Conservation (phyloP, 2,113 vertebrate genomes). For the Halcyon senegalensis region DNA sequence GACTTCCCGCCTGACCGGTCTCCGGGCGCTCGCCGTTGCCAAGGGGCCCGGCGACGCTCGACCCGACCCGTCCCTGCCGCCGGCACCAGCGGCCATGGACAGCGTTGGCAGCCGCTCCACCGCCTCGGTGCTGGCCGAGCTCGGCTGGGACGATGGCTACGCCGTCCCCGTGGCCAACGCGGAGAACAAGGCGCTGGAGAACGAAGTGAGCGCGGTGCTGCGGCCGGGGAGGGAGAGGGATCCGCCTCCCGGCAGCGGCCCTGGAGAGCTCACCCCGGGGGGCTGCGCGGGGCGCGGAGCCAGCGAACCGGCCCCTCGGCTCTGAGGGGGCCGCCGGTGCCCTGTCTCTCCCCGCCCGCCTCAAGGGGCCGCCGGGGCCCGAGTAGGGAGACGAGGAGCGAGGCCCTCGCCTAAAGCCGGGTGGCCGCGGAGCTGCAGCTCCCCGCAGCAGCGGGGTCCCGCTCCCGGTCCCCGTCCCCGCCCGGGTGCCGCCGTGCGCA, state of each 20-base stretch:
- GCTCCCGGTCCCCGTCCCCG: background rate
- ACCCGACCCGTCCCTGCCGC: background rate
- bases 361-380: background rate
- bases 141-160: slow-evolving; percentile 83
- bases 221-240: background rate
- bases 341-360: no score
- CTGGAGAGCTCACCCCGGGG: background rate
- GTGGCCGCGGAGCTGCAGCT: no score
- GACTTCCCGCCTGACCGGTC: slow-evolving; percentile 11
- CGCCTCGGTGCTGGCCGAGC: slow-evolving; percentile 70
- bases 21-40: slow-evolving; percentile 63
- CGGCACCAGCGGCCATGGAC: slow-evolving; percentile 21
- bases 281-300: background rate
- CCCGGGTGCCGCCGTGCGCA: background rate
- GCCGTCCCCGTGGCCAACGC: slow-evolving; percentile 83
- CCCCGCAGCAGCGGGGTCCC: background rate
- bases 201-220: slow-evolving; percentile 76
- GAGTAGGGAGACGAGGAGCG: background rate
- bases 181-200: slow-evolving; percentile 83
- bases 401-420: background rate
- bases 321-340: no score
- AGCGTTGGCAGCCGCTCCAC: background rate
- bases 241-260: background rate
- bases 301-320: no score
- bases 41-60: background rate